These are phyloP conservation scores for Bombus superbus DNA, from an alignment of 1,140 invertebrate species.

Conservation along the genomic window DNA sequence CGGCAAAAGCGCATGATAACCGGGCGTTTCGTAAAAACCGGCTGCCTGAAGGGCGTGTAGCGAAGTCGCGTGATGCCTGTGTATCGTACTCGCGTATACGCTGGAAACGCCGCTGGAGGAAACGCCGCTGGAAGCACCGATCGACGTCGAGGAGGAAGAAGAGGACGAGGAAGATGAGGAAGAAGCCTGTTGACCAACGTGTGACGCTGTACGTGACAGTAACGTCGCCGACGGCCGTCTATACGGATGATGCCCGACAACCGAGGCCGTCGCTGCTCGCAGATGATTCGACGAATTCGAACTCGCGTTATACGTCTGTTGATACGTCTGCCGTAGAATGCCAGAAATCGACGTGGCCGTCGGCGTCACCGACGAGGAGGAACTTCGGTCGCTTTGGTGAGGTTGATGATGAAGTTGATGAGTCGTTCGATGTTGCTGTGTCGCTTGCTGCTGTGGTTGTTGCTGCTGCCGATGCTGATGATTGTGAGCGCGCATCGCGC, in stretches of 20 bases:
- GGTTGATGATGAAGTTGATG: constrained; percentile 65
- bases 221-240: constrained; percentile 63
- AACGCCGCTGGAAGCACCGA: constrained; percentile 48
- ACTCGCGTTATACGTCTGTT: constrained; percentile 63
- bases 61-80: constrained; percentile 74
- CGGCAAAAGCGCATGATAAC: constrained; percentile 76
- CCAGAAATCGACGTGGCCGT: constrained; percentile 56
- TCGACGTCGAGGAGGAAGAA: constrained; percentile 51
- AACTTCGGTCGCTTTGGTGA: constrained; percentile 71
- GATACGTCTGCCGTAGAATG: constrained; percentile 66
- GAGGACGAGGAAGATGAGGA: constrained; percentile 47
- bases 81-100: constrained; percentile 75
- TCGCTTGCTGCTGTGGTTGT: constrained; percentile 52
- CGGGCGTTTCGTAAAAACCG: constrained; percentile 76
- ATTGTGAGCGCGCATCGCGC: constrained; percentile 70
- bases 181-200: constrained; percentile 35
- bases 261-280: constrained; percentile 50
- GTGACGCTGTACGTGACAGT: constrained; percentile 47
- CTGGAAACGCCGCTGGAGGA: constrained; percentile 63
- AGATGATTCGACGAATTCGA: constrained; percentile 55
- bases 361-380: constrained; percentile 61
- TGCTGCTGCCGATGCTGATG: constrained; percentile 68
- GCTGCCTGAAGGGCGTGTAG: constrained; percentile 72
- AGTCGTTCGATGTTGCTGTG: constrained; percentile 54
- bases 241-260: constrained; percentile 62